Evolutionary conservation across 2,797 vertebrate species (phyloP).

Genomic region (Oreochromis mossambicus): DNA sequence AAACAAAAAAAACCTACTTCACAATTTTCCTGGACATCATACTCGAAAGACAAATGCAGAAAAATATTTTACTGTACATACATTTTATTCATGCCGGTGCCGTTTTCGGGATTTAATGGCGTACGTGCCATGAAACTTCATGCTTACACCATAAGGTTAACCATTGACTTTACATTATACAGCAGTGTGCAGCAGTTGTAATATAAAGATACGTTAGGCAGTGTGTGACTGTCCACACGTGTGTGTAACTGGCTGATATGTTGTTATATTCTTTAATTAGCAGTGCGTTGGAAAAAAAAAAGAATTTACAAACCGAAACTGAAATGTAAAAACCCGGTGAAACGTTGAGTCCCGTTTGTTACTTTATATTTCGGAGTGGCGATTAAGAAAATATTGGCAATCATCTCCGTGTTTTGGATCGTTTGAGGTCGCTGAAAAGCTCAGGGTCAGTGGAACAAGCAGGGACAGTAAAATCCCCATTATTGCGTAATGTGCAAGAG

Average conservation of each 20-base stretch:
- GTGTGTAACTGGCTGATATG: neutral
- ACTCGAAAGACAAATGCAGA: neutral
- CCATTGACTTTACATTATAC: constrained; percentile 12
- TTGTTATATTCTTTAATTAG: neutral
- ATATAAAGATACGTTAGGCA: neutral
- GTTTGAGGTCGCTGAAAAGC: neutral
- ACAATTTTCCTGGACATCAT: neutral
- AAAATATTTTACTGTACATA: neutral
- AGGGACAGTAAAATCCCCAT: neutral
- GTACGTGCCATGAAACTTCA: neutral
- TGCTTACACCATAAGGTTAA: neutral
- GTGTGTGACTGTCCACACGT: neutral
- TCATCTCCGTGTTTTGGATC: neutral
- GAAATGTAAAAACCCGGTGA: neutral
- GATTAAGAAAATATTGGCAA: neutral
- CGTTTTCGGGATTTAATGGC: neutral
- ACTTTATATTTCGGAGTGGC: neutral
- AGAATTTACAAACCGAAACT: neutral
- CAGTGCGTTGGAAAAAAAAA: neutral
- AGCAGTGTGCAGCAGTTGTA: constrained; percentile 11
- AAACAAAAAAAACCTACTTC: neutral
- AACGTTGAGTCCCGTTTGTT: neutral
- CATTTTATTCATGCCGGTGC: constrained; percentile 15
- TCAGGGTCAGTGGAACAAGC: neutral
- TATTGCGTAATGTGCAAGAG: neutral